Percentiles rank a stretch among this genome's conserved stretches.
phyloP scores from a whole-genome alignment of 2,113 vertebrate genomes.

The Herpetotheres cachinnans region DNA sequence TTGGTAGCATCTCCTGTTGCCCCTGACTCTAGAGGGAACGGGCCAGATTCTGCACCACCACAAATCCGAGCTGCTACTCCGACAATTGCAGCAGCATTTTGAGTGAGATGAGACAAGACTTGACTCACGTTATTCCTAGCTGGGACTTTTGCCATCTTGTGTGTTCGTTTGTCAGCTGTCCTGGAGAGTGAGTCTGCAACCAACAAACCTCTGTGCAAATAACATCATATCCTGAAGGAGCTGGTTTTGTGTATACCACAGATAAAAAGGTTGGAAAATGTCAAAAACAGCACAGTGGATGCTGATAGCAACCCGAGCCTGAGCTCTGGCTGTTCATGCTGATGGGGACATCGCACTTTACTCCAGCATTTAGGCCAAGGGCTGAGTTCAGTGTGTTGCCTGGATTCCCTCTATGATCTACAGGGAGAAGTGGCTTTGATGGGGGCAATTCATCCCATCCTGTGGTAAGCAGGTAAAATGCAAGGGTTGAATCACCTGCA shows the following conservation, averaged over 20 bases:
- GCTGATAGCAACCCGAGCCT: not conserved
- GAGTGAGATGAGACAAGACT: not conserved
- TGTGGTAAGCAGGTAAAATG: not conserved
- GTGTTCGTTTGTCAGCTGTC: not conserved
- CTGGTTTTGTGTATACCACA: fast-evolving
- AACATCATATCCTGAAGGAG: not conserved
- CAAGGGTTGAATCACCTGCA: not conserved
- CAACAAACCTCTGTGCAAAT: not conserved
- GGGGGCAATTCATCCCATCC: not conserved
- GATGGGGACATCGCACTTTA: not conserved
- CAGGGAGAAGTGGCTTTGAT: not conserved
- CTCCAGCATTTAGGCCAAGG: not conserved
- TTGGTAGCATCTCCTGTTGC: not conserved
- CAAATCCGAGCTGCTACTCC: not conserved
- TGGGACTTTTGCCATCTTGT: not conserved
- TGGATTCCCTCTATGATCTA: not conserved
- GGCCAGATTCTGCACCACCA: not conserved
- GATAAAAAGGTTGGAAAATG: not conserved
- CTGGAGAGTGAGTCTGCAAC: not conserved
- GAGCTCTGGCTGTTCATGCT: not conserved
- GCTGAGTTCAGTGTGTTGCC: not conserved
- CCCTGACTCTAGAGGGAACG: not conserved
- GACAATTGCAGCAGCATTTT: not conserved
- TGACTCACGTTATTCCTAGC: not conserved
- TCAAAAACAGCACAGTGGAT: not conserved